Base-by-base conservation (phyloP, 2,888 invertebrate species). In the Agrochola litura region DNA sequence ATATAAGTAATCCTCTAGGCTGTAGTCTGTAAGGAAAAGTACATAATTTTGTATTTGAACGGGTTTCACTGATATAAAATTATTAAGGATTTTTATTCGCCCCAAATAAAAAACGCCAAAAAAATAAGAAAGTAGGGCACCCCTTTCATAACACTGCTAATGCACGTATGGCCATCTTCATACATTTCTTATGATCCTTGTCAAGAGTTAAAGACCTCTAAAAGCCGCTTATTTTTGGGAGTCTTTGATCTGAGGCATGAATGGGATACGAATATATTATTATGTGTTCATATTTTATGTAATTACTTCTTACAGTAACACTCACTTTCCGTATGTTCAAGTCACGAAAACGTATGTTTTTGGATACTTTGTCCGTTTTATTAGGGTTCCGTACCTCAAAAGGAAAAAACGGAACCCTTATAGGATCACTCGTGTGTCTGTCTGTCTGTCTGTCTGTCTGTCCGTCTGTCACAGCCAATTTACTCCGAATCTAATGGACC, bases 191-290 rank as follows among this genome's bases (percentile, higher is more conserved):
- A 82, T 82, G 77, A 77, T 58, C 67, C 56, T 56, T 22, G 52
- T 52, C 49, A 68, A 82, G 43, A 64, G 56, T 61, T 46, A 61
- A 80, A 64, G 52, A 58, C 64, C 68, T 58, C 58, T 65, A 9
- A 68, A 77, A 78, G 80, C 52, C 52, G 64, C 68, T 83, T 77
- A 83, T 56, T 76, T 76, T 67, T n/a, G 30, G 6, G 1, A 9
- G 12, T 30, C 58, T 60, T 77, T 78, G 58, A 83, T 83, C 58
- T 54, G 46, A 12, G 16, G 1, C 14, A 58, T 65, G 37, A 69
- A 69, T n/a, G 22, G 19, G 1, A 52, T 52, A 46, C 30, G 37
- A 22, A 37, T 30, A 54, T 30, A 6, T 22, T 22, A 52, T 1
- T 22, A 16, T 58, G 30, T 37, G 22, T 22, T 37, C n/a, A 63